Evolutionary conservation across 2,888 invertebrate genomes (phyloP), one percentile per base, ranked within the genome.

Genomic region (Erebia aethiops): DNA sequence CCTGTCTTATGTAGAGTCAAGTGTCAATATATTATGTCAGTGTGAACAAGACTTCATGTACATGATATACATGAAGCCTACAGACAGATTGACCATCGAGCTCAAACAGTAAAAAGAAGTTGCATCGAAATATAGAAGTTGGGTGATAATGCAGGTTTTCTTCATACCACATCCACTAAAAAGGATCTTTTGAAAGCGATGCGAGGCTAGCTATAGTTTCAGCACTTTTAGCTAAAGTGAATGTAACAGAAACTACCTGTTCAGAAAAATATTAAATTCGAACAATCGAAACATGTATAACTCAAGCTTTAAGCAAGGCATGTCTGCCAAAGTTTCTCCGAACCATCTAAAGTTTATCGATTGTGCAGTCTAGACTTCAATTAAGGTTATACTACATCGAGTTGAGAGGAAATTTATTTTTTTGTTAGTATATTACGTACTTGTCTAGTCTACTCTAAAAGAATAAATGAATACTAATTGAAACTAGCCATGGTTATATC

Each of bases 331-430:
- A 13, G 58, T 70, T 68, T 74, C 72, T 74, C 72, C 66, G 60
- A 64, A 70, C 51, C 65, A 58, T 52, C 72, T 66, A 58, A 71
- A 72, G 51, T 66, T n/a, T 72, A 74, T 68, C 56, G 72, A 70
- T 72, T 70, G 52, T 63, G 18, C 51, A 65, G 65, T 69, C 70
- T 18, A 74, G 66, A 62, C 71, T 14, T 49, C 62, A 56, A 67
- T 71, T 71, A 73, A 54, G 70, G 70, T 60, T 67, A 64, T 21
- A 67, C 69, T 70, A 67, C n/a, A 60, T 68, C 49, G 46, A 52
- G 43, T 49, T 46, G 65, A 62, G 41, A 70, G 49, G 63, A 67
- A 66, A 69, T 49, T 69, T 62, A 41, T 18, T 72, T 70, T 69
- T 71, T 49, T 62, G 54, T 35, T 65, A n/a, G 4, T 43, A 14